Evolutionary conservation across 2,797 vertebrate genomes (phyloP).

Genomic region (Rachycentron canadum): DNA sequence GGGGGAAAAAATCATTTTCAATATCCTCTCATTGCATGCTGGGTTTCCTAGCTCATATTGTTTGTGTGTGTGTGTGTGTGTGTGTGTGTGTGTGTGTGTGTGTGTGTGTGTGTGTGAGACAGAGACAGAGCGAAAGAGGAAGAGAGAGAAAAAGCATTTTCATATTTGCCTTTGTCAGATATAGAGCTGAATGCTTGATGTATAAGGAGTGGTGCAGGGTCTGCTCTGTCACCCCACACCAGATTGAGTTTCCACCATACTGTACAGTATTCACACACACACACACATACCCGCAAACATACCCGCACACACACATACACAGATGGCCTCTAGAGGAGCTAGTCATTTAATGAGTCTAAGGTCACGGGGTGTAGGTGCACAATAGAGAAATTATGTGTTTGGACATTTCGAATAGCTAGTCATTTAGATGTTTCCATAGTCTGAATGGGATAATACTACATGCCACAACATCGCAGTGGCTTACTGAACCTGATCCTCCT

Average conservation of each 20-base stretch:
- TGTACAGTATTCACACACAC: slow-evolving; percentile 60
- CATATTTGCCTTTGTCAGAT: slow-evolving; percentile 60
- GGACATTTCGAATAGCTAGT: slow-evolving; percentile 72
- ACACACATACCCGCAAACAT: neutral
- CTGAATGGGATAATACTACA: slow-evolving; percentile 65
- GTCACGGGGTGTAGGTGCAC: slow-evolving; percentile 70
- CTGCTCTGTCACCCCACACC: slow-evolving; percentile 77
- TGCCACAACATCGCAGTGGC: slow-evolving; percentile 63
- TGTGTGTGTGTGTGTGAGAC: neutral
- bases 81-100: slow-evolving; percentile 23
- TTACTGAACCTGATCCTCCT: slow-evolving; percentile 69
- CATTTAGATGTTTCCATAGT: slow-evolving; percentile 79
- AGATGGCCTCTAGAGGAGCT: slow-evolving; percentile 73
- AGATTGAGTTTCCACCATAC: slow-evolving; percentile 77
- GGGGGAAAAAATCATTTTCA: slow-evolving; percentile 78
- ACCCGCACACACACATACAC: slow-evolving; percentile 35
- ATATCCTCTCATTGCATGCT: slow-evolving; percentile 76
- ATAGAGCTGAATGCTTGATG: slow-evolving; percentile 67
- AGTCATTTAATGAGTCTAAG: slow-evolving; percentile 70
- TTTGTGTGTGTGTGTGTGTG: slow-evolving; percentile 22
- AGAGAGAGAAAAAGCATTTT: slow-evolving; percentile 45
- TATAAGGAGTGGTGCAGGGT: slow-evolving; percentile 68
- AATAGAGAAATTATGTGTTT: slow-evolving; percentile 81
- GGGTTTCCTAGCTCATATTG: slow-evolving; percentile 53
- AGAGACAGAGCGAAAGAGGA: neutral